Conservation (phyloP, 1,140 invertebrate genomes). For the Gonioctena quinquepunctata region DNA sequence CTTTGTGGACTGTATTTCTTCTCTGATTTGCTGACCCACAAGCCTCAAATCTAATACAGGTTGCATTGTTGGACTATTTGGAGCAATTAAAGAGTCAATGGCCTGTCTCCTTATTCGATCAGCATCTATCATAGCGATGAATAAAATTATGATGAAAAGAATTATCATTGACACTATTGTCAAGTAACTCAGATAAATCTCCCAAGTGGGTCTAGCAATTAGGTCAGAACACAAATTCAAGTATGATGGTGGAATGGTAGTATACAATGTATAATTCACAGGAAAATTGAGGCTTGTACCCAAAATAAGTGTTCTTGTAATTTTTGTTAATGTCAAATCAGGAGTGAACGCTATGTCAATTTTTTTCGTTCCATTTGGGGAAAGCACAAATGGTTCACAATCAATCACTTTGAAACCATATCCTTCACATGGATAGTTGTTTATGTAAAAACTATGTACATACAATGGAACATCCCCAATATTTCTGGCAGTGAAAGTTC, state of each 20-base stretch:
- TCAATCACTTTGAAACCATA: slow-evolving; percentile 77
- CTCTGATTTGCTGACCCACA: slow-evolving; percentile 44
- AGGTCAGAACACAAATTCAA: slow-evolving; percentile 74
- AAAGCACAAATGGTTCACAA: slow-evolving; percentile 79
- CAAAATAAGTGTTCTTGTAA: slow-evolving; percentile 67
- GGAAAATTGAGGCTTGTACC: slow-evolving; percentile 63
- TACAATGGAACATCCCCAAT: slow-evolving; percentile 81
- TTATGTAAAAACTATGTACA: slow-evolving; percentile 77
- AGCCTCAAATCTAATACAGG: slow-evolving; percentile 65
- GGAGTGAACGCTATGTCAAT: slow-evolving; percentile 92
- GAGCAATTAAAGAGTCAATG: slow-evolving; percentile 31
- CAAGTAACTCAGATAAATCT: slow-evolving; percentile 71
- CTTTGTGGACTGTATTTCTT: slow-evolving; percentile 44
- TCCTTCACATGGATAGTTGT: slow-evolving; percentile 76
- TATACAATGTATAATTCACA: slow-evolving; percentile 77
- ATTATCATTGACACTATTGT: slow-evolving; percentile 66
- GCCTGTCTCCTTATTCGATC: slow-evolving; percentile 68
- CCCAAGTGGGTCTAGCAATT: slow-evolving; percentile 80
- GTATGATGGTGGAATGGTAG: slow-evolving; percentile 78
- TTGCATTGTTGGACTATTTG: slow-evolving; percentile 58
- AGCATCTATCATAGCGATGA: slow-evolving; percentile 75
- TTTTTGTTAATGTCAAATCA: slow-evolving; percentile 86
- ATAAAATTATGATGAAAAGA: slow-evolving; percentile 69
- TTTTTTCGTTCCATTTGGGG: slow-evolving; percentile 80
- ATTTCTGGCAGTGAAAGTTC: slow-evolving; percentile 87